Evolutionary conservation across 2,888 invertebrate species (phyloP), one percentile per base, ranked within the genome.

Genomic region (Acanthosepion lycidas): DNA sequence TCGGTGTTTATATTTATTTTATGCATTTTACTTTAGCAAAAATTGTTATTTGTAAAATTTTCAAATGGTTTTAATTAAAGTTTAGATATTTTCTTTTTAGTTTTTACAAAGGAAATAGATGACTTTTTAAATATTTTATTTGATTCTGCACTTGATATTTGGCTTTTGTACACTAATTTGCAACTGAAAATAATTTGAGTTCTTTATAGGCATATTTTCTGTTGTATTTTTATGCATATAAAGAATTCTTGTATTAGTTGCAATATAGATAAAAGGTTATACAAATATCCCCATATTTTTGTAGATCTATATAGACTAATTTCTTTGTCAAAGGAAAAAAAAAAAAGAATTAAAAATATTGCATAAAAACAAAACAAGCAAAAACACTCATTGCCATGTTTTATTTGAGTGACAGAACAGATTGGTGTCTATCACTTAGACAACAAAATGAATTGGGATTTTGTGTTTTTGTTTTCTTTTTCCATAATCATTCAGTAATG

Each of bases 401-500:
- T 64, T 64, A 78, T 78, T 78, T 78, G n/a, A 78, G 33, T 59
- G 23, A 59, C 33, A 33, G 33, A 78, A 78, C 78, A 78, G 12
- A 78, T n/a, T 78, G n/a, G n/a, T 78, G 12, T n/a, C 33, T 78
- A n/a, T 78, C 15, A 78, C 20, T 78, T 15, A 78, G 33, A 33
- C n/a, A n/a, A n/a, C 78, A 78, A 78, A 9, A 12, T 33, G 9
- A 33, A 33, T 78, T 12, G 18, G n/a, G 8, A n/a, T 78, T 78
- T 78, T 33, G 5, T 78, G 5, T 78, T n/a, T 78, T 78, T 78
- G 15, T 78, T 78, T 48, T 92, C 20, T 20, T 49, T 26, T 51
- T 49, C 51, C 49, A 48, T 92, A 48, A 92, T 92, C 92, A 49
- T 92, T 49, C 92, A 92, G 9, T 92, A 92, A 92, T 51, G 93